Evolutionary conservation across 2,113 vertebrate genomes (phyloP).

Genomic region (Orthonyx spaldingii): DNA sequence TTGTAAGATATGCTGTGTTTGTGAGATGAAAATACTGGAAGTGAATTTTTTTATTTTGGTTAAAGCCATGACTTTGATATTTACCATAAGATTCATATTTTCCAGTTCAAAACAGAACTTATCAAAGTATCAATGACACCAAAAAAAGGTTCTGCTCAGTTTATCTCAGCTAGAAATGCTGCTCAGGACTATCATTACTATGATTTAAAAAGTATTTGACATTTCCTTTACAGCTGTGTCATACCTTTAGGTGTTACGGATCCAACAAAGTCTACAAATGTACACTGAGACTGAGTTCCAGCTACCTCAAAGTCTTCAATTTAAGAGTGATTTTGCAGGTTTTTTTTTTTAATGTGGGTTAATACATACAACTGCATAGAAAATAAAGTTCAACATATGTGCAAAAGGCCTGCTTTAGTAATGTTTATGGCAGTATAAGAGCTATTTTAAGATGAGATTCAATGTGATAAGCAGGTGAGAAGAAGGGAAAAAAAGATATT

Average conservation of each 20-base stretch:
- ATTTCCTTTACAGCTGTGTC: neutral
- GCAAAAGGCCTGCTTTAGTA: neutral
- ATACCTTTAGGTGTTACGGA: neutral
- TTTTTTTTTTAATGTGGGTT: neutral
- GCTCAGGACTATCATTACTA: neutral
- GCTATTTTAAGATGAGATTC: neutral
- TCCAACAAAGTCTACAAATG: neutral
- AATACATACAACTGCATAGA: neutral
- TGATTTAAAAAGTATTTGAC: neutral
- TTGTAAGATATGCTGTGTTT: neutral
- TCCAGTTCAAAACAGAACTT: neutral
- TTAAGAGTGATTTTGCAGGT: neutral
- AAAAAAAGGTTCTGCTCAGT: neutral
- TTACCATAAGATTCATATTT: neutral
- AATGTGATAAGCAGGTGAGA: neutral
- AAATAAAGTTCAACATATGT: neutral
- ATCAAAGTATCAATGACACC: neutral
- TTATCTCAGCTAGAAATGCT: neutral
- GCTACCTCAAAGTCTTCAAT: neutral
- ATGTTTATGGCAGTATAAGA: neutral
- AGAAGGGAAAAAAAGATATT: neutral
- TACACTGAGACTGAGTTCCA: neutral
- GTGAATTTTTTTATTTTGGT: neutral
- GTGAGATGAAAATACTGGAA: neutral
- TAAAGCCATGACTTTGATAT: neutral